These are phyloP conservation scores for Zonitis immaculata DNA, from an alignment of 2,888 invertebrate species.

Conservation along the genomic window DNA sequence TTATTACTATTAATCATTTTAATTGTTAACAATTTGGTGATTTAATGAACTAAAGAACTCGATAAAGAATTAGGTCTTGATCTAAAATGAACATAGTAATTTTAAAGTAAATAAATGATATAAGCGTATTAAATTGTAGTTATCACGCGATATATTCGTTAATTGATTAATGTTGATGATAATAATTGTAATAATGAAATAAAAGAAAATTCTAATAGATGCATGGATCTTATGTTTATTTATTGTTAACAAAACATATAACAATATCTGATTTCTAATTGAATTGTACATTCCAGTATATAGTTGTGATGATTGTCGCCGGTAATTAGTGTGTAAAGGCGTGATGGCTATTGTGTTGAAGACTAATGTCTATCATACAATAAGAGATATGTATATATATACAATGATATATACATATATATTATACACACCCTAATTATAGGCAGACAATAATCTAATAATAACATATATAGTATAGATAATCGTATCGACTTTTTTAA, in stretches of 20 bases:
- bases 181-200: not conserved
- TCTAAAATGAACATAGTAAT: too few relatives aligned
- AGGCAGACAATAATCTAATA: slow-evolving; percentile 9
- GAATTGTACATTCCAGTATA: slow-evolving; percentile 16
- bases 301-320: slow-evolving; percentile 17
- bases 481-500: slow-evolving; percentile 1
- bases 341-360: slow-evolving; percentile 17
- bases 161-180: not conserved
- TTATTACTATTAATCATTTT: too few relatives aligned
- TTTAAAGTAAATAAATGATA: too few relatives aligned
- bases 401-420: too few relatives aligned
- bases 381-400: too few relatives aligned
- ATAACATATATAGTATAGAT: slow-evolving; percentile 6
- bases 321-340: slow-evolving; percentile 20
- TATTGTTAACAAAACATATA: slow-evolving; percentile 14
- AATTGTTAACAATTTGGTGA: too few relatives aligned
- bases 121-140: too few relatives aligned
- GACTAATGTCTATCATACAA: slow-evolving; percentile 18
- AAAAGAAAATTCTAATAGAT: not conserved
- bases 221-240: not conserved
- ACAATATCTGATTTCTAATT: slow-evolving; percentile 19
- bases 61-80: too few relatives aligned
- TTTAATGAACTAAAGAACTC: too few relatives aligned
- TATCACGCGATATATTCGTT: not conserved
- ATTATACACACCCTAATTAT: slow-evolving; percentile 19